Evolutionary conservation across 2,797 vertebrate genomes (phyloP), one percentile per base, ranked within the genome.

Genomic region (Enteromius argenteus): DNA sequence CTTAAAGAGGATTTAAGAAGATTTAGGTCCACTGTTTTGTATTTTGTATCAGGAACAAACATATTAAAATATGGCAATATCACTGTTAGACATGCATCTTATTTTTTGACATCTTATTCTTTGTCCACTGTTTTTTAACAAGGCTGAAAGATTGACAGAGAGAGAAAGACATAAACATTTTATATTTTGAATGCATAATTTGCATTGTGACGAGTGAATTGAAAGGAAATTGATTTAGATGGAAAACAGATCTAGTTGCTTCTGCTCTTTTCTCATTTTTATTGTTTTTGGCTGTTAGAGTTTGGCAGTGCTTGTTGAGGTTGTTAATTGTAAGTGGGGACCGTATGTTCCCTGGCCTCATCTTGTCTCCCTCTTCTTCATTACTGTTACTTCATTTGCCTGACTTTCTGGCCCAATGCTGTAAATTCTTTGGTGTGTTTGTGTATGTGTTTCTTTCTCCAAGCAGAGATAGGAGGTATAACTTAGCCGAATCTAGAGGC

Each of bases 291-390:
- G 81, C 92, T 93, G 90, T 89, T 90, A 89, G 37, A n/a, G 84
- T 75, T 86, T 79, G 82, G 67, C 83, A 51, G 37, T n/a, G 39
- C 7, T 13, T 35, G 21, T 46, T 27, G 35, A 66, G 35, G 35
- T 35, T 79, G 89, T 89, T 90, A 91, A 89, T 89, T 90, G 88
- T 92, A 93, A 89, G 86, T 79, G 83, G 78, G 71, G 82, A 91
- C 84, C 89, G 84, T 88, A 83, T 92, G 92, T 80, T 91, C 90
- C 82, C 84, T 83, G 86, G 60, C 77, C 77, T 71, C 81, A 37
- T 86, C 71, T 84, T 60, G 32, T 60, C 39, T 84, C 53, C 37
- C n/a, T 77, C 60, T 60, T 81, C 72, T 88, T 84, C 77, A 84
- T 84, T 84, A 86, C 46, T 9, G 42, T 75, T 73, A 76, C 81